Conservation (phyloP, 2,797 vertebrate genomes). For the Lithobates sylvaticus region DNA sequence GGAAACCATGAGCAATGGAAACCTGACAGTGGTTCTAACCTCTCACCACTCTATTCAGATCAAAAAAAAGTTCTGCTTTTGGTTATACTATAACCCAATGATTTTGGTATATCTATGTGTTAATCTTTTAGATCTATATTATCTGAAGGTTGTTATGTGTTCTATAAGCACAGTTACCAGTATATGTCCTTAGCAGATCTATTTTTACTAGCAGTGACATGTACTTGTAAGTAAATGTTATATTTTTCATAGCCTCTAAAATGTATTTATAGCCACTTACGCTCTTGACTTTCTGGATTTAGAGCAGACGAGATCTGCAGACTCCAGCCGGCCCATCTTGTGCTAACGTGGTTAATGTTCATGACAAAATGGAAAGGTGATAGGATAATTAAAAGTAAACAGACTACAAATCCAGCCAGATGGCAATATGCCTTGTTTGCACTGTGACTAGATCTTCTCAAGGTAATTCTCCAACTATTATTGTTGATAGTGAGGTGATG, state of each 20-base stretch:
- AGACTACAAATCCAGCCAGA: slow-evolving; percentile 58
- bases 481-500: slow-evolving; percentile 60
- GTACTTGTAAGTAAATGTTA: background rate
- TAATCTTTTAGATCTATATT: too few species aligned
- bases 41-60: too few species aligned
- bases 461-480: slow-evolving; percentile 62
- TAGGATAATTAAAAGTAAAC: slow-evolving; percentile 63
- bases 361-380: slow-evolving; percentile 62
- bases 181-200: background rate
- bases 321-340: slow-evolving; percentile 6
- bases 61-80: too few species aligned
- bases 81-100: too few species aligned
- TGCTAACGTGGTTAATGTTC: slow-evolving; percentile 54
- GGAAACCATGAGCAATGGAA: too few species aligned
- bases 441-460: slow-evolving; percentile 60
- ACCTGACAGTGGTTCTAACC: too few species aligned
- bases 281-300: background rate
- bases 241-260: background rate
- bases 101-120: too few species aligned
- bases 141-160: too few species aligned
- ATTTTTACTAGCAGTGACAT: background rate
- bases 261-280: slow-evolving; percentile 15
- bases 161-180: too few species aligned
- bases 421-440: slow-evolving; percentile 61
- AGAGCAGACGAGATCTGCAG: slow-evolving; percentile 4